Percentiles rank a stretch among this genome's conserved stretches.
These are phyloP conservation scores for Scaptomyza cyrtandrae DNA, from an alignment of 2,888 invertebrate genomes.

Conservation along the genomic window DNA sequence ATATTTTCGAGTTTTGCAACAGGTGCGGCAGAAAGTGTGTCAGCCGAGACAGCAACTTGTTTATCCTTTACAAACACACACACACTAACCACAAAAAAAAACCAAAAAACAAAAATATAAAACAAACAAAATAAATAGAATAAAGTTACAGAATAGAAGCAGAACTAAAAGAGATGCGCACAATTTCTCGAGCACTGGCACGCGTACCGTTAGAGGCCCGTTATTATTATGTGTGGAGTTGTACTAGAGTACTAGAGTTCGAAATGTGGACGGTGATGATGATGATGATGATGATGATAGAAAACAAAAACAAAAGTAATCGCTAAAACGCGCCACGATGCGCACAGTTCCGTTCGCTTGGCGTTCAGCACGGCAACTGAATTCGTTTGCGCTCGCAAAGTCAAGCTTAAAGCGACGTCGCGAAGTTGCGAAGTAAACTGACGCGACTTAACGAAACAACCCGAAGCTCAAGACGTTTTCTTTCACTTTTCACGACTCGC, in stretches of 20 bases:
- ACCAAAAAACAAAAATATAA: conserved; percentile 1
- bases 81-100: conserved; percentile 6
- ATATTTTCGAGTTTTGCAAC: conserved; percentile 19
- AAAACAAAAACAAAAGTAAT: conserved; percentile 21
- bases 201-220: conserved; percentile 52
- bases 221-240: conserved; percentile 18
- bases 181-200: conserved; percentile 39
- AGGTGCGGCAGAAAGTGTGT: conserved; percentile 43
- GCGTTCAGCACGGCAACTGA: conserved; percentile 63
- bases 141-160: background rate
- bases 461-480: conserved; percentile 43
- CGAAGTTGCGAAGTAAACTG: conserved; percentile 21
- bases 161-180: conserved; percentile 21
- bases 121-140: conserved; percentile 14
- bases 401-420: conserved; percentile 49
- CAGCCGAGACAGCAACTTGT: conserved; percentile 17
- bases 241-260: conserved; percentile 6
- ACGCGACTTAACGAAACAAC: conserved; percentile 12
- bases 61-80: conserved; percentile 25
- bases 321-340: conserved; percentile 41
- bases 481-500: conserved; percentile 66
- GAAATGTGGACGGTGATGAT: conserved; percentile 9
- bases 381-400: conserved; percentile 37
- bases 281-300: background rate
- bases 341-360: conserved; percentile 63